Evolutionary conservation across 2,113 vertebrate species (phyloP).

Genomic region (Plecotus auritus): DNA sequence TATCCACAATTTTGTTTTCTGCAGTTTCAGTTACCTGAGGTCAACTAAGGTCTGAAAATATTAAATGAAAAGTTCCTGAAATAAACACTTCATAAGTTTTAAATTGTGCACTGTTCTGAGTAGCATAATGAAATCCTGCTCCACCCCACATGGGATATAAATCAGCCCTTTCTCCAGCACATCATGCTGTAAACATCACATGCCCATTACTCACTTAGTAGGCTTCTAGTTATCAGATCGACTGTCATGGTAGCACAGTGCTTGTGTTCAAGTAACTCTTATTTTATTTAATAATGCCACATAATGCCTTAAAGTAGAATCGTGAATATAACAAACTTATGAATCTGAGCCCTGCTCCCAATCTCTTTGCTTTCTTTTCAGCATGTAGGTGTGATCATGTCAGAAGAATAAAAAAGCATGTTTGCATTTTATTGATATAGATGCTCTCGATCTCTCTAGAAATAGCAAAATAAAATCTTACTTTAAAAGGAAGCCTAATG

Average conservation of each 20-base stretch:
- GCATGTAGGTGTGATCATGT: background rate
- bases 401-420: background rate
- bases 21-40: background rate
- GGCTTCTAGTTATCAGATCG: background rate
- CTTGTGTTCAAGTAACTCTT: background rate
- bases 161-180: background rate
- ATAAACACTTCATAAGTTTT: background rate
- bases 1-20: background rate
- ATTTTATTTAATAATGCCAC: background rate
- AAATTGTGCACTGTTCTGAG: background rate
- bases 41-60: background rate
- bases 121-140: background rate
- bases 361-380: background rate
- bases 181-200: background rate
- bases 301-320: background rate
- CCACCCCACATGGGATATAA: background rate
- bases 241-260: too few relatives aligned
- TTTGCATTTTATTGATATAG: slow-evolving; percentile 46
- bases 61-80: background rate
- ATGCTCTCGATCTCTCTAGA: slow-evolving; percentile 9
- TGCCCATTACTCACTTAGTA: background rate
- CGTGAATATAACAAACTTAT: background rate
- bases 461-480: slow-evolving; percentile 53
- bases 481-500: slow-evolving; percentile 19
- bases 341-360: background rate